Evolutionary conservation across 2,888 invertebrate genomes (phyloP).

Genomic region (Diabrotica balteata): DNA sequence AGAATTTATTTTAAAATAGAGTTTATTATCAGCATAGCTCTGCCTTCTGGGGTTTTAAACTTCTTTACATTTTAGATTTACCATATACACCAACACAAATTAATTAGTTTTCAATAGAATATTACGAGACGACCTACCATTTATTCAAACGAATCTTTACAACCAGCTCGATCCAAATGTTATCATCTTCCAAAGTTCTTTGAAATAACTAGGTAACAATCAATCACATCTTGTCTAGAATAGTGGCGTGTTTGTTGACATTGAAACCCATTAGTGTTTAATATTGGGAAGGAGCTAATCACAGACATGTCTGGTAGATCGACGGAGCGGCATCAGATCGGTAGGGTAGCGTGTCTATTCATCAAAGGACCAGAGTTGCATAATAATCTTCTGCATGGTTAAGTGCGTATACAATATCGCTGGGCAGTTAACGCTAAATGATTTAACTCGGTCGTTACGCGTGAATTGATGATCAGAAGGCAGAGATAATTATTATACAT

Average conservation of each 20-base stretch:
- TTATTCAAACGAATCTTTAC: no score
- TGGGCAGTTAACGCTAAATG: constrained; percentile 54
- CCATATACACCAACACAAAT: no score
- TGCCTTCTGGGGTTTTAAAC: no score
- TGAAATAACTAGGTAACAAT: no score
- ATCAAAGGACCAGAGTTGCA: constrained; percentile 38
- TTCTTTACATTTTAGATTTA: no score
- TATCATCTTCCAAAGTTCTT: constrained; percentile 13
- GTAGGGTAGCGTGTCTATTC: constrained; percentile 30
- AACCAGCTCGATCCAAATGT: no score
- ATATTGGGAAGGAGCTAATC: constrained; percentile 27
- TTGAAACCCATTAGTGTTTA: constrained; percentile 21
- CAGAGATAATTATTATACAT: constrained; percentile 49
- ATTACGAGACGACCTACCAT: no score
- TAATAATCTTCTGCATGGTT: constrained; percentile 41
- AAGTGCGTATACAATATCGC: constrained; percentile 38
- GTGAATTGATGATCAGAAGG: constrained; percentile 58
- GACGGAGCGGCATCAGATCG: constrained; percentile 12
- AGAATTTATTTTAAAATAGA: no score
- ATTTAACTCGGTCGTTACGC: constrained; percentile 55
- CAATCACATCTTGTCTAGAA: no score
- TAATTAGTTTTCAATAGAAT: no score
- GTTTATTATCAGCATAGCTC: no score
- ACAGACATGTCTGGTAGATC: constrained; percentile 21
- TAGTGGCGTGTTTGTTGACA: constrained; percentile 11